Evolutionary conservation across 2,797 vertebrate genomes (phyloP).

Genomic region (Sciurus carolinensis): DNA sequence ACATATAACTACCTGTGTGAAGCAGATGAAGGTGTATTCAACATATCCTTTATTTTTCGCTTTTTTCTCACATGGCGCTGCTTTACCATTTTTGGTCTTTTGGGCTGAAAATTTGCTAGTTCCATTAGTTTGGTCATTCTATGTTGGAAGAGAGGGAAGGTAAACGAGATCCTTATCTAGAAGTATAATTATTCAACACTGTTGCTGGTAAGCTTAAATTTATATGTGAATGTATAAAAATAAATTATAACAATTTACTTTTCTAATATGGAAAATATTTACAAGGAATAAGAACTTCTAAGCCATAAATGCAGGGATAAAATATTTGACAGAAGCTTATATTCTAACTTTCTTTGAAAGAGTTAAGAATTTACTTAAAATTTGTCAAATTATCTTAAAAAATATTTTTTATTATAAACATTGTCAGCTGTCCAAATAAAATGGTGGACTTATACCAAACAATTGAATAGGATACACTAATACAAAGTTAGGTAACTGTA

Average conservation of each 20-base stretch:
- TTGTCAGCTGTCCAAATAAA: constrained; percentile 10
- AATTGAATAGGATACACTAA: neutral
- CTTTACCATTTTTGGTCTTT: constrained; percentile 94
- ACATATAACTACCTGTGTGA: constrained; percentile 92
- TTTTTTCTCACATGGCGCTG: constrained; percentile 94
- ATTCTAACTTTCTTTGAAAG: neutral
- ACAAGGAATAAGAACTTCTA: neutral
- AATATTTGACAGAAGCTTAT: neutral
- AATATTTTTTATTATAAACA: neutral
- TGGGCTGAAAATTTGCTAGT: constrained; percentile 95
- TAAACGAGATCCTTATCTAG: constrained; percentile 28
- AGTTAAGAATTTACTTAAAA: neutral
- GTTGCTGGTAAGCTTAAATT: neutral
- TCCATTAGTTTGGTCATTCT: constrained; percentile 96
- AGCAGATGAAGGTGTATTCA: constrained; percentile 91
- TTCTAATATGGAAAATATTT: neutral
- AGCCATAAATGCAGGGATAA: neutral
- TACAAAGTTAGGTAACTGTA: neutral
- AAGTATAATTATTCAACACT: constrained; percentile 14
- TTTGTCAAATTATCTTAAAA: neutral
- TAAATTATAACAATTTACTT: constrained; percentile 74
- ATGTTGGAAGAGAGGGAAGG: neutral
- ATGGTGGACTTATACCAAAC: neutral
- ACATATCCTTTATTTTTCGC: constrained; percentile 95
- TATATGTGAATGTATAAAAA: neutral